Conservation (phyloP, 2,888 invertebrate genomes). For the Troides oblongomaculatus region DNA sequence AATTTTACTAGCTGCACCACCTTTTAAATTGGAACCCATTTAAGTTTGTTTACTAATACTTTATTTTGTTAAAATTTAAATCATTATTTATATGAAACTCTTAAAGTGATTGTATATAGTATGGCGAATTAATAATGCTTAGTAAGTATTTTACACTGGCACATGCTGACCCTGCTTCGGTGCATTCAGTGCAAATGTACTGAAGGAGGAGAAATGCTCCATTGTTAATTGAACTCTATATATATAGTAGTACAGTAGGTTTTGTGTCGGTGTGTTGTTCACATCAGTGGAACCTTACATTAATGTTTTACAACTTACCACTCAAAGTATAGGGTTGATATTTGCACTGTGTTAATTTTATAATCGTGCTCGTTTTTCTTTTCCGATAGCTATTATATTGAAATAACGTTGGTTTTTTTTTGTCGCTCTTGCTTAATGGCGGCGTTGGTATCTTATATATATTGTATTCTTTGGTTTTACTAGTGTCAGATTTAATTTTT, state of each 20-base stretch:
- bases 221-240: slow-evolving; percentile 13
- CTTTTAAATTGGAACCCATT: no score
- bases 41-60: no score
- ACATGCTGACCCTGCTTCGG: slow-evolving; percentile 19
- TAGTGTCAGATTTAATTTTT: neutral
- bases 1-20: no score
- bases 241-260: neutral
- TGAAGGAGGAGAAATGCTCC: neutral
- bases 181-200: slow-evolving; percentile 34
- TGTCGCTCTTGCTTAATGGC: slow-evolving; percentile 12
- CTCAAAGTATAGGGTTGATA: neutral
- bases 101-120: neutral
- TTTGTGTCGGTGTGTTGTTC: neutral
- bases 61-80: neutral
- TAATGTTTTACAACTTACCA: slow-evolving; percentile 2
- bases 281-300: neutral
- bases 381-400: slow-evolving; percentile 16
- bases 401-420: slow-evolving; percentile 18
- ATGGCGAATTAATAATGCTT: neutral
- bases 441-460: neutral
- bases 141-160: neutral
- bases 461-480: neutral
- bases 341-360: neutral
- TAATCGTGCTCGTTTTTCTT: neutral
- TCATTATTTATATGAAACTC: neutral